Evolutionary conservation across 2,888 invertebrate genomes (phyloP).

Genomic region (Balanococcus diminutus): DNA sequence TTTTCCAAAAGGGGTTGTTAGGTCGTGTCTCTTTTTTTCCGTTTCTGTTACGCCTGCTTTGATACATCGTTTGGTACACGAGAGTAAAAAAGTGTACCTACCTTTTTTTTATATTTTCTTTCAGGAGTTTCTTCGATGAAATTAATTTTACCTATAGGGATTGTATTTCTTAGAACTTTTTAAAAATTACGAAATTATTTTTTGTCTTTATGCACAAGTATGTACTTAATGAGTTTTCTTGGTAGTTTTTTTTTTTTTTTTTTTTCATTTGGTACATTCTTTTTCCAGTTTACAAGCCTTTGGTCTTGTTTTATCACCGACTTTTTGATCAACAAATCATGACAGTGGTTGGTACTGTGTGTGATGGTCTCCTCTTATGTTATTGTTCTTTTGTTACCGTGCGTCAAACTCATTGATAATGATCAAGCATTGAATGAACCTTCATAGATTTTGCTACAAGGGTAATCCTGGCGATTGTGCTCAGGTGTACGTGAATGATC

Average conservation of each 20-base stretch:
- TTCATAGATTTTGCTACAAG: not conserved
- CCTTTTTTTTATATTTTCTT: not conserved
- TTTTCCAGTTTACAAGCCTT: conserved; percentile 6
- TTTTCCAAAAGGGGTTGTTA: conserved; percentile 38
- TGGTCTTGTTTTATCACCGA: conserved; percentile 14
- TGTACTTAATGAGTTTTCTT: no score
- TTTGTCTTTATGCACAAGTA: not conserved
- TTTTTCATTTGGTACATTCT: not conserved
- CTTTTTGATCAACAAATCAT: conserved; percentile 37
- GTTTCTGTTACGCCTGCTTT: not conserved
- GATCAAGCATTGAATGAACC: conserved; percentile 30
- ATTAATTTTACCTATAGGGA: no score
- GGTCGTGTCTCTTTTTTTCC: not conserved
- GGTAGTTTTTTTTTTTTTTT: no score
- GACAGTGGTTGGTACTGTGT: conserved; percentile 26
- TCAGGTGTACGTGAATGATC: not conserved
- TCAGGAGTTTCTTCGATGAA: not conserved
- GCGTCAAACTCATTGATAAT: conserved; percentile 35
- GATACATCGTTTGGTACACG: not conserved
- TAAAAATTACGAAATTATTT: not conserved
- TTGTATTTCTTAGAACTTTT: not conserved
- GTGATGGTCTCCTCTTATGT: conserved; percentile 20
- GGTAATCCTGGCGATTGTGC: not conserved
- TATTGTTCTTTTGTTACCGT: conserved; percentile 24
- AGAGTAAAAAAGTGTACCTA: not conserved